Evolutionary conservation across 2,888 invertebrate genomes (phyloP), one percentile per base, ranked within the genome.

Genomic region (Sesia bembeciformis): DNA sequence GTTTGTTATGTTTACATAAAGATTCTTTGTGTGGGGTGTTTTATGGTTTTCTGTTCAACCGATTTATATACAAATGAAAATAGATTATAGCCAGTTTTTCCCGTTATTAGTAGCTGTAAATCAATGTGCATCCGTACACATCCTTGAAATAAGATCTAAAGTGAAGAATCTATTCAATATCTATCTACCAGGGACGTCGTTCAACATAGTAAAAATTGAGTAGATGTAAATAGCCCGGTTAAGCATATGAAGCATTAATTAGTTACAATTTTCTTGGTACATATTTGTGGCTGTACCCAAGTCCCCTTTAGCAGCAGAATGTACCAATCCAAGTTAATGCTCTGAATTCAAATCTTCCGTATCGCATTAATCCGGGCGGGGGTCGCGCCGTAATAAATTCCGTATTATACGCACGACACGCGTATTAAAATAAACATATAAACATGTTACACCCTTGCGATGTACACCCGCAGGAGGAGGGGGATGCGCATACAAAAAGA

Each of bases 381-480:
- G 87, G 86, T 80, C 74, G 84, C 72, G 78, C 79, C 81, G 80
- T 88, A 87, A 89, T 87, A 89, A 89, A 87, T 88, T 87, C 86
- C 82, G 83, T 86, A 89, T 88, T 89, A 90, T 88, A 87, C 88
- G 86, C 87, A 74, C 88, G 89, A 89, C 89, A 87, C 88, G 88
- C 88, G 90, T 89, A 90, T 90, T 90, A 89, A 89, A 90, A 90
- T 90, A 88, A 87, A 88, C 87, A 88, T 85, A 89, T 89, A 90
- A 88, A 89, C 86, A 88, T 81, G 84, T 81, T 76, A 83, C 85
- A 82, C 85, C 85, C 87, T 82, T 80, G 62, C 75, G 67, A 62
- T 62, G 77, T 66, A 78, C 74, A 74, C 66, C 68, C 67, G 65
- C 68, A 74, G 63, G 74, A 58, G 61, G 39, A 5, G 23, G 46